A percentile compares a stretch with the other conserved stretches of the same genome.
Conservation (phyloP, 2,797 vertebrate genomes). For the Selene dorsalis region DNA sequence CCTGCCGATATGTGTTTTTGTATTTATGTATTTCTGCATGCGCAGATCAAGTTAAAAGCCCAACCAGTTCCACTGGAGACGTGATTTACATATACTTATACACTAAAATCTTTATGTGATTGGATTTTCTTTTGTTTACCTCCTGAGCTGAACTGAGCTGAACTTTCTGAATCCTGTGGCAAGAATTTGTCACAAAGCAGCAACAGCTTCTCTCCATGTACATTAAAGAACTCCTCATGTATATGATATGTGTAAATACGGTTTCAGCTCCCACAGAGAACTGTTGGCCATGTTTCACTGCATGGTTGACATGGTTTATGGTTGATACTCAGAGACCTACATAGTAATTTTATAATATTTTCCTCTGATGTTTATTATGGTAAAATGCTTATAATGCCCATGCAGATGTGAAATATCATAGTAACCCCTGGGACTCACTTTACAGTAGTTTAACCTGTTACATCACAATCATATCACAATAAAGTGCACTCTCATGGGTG, state of each 20-base stretch:
- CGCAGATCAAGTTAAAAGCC: slow-evolving; percentile 17
- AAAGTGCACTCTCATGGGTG: background rate
- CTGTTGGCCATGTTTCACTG: background rate
- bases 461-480: slow-evolving; percentile 4
- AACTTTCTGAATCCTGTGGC: background rate
- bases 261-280: slow-evolving; percentile 15
- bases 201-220: background rate
- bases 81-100: background rate
- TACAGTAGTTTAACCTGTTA: slow-evolving; percentile 2
- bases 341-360: background rate
- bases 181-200: background rate
- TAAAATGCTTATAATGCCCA: background rate
- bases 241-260: background rate
- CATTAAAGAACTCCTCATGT: slow-evolving; percentile 8
- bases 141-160: too few species aligned
- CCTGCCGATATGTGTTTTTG: slow-evolving; percentile 32
- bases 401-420: slow-evolving; percentile 6
- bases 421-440: background rate
- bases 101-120: too few species aligned
- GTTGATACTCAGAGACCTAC: slow-evolving; percentile 15
- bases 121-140: too few species aligned
- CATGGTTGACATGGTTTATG: slow-evolving; percentile 13
- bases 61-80: too few species aligned
- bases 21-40: slow-evolving; percentile 30
- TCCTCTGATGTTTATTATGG: background rate